Evolutionary conservation across 2,797 vertebrate species (phyloP).

Genomic region (Carduelis carduelis): DNA sequence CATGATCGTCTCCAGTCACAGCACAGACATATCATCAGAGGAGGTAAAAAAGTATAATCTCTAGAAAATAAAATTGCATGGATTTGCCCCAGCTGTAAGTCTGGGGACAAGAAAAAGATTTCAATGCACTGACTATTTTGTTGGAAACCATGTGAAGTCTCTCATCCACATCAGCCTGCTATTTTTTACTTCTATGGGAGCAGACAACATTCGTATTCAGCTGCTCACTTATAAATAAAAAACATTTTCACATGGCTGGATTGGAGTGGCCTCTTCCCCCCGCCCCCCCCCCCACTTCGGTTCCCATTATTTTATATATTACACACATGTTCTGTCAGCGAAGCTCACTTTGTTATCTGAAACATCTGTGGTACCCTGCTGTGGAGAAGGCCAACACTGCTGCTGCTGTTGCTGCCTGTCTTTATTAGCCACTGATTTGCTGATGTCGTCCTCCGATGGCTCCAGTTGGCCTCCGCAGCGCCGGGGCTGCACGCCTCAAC

Average conservation of each 20-base stretch:
- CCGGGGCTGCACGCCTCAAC: neutral
- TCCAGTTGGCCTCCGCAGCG: neutral
- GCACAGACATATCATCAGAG: neutral
- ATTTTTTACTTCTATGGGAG: constrained; percentile 12
- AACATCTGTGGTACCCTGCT: constrained; percentile 71
- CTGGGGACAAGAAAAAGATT: neutral
- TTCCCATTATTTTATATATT: constrained; percentile 69
- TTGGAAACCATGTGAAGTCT: neutral
- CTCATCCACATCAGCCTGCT: constrained; percentile 8
- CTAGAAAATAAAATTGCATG: neutral
- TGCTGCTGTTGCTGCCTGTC: constrained; percentile 66
- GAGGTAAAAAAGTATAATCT: neutral
- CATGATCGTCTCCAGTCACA: neutral
- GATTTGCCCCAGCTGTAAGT: constrained; percentile 3
- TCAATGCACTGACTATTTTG: neutral
- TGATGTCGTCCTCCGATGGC: neutral
- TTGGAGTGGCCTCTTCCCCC: neutral
- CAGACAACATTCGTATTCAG: constrained; percentile 50
- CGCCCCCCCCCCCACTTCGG: neutral
- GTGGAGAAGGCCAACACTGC: constrained; percentile 56
- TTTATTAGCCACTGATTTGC: constrained; percentile 58
- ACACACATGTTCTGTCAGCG: constrained; percentile 67
- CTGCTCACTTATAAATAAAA: constrained; percentile 49
- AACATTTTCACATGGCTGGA: constrained; percentile 47
- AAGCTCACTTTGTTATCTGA: constrained; percentile 68